Conservation (phyloP, 2,888 invertebrate species). For the Blera fallax region DNA sequence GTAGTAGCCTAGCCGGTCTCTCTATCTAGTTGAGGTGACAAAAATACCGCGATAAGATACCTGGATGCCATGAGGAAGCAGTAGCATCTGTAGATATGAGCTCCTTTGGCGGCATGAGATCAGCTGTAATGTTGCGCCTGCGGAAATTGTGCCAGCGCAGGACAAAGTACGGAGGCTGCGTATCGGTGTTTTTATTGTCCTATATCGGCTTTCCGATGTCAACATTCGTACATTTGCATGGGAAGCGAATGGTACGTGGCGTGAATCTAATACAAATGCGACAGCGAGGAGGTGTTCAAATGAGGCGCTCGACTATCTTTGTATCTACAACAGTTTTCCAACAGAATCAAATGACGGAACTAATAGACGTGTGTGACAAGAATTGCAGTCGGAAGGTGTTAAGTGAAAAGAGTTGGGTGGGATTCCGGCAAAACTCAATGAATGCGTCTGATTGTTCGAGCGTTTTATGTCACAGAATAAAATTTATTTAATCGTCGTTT, state of each 20-base stretch:
- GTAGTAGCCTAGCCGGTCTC: conserved; percentile 11
- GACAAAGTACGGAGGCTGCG: not conserved
- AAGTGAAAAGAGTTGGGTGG: not conserved
- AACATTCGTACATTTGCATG: conserved; percentile 45
- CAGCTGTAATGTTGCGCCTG: conserved; percentile 9
- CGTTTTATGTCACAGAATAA: not conserved
- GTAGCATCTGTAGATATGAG: conserved; percentile 28
- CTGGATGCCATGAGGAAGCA: conserved; percentile 43
- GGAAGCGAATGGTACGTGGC: not conserved
- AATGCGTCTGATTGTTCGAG: conserved; percentile 7
- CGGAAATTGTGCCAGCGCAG: conserved; percentile 11
- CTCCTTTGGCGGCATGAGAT: conserved; percentile 55
- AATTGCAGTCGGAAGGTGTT: not conserved
- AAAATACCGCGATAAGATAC: conserved; percentile 62
- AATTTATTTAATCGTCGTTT: not conserved
- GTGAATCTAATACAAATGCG: not conserved
- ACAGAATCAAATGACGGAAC: conserved; percentile 23
- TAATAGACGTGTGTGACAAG: conserved; percentile 26
- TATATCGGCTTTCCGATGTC: conserved; percentile 64
- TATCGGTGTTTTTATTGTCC: conserved; percentile 56
- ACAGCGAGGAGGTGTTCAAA: conserved; percentile 30
- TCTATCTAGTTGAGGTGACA: conserved; percentile 39
- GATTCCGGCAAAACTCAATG: not conserved
- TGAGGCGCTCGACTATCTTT: not conserved
- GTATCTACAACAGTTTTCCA: not conserved